phyloP scores from a whole-genome alignment of 2,888 invertebrate species.

The Liposcelis brunnea region DNA sequence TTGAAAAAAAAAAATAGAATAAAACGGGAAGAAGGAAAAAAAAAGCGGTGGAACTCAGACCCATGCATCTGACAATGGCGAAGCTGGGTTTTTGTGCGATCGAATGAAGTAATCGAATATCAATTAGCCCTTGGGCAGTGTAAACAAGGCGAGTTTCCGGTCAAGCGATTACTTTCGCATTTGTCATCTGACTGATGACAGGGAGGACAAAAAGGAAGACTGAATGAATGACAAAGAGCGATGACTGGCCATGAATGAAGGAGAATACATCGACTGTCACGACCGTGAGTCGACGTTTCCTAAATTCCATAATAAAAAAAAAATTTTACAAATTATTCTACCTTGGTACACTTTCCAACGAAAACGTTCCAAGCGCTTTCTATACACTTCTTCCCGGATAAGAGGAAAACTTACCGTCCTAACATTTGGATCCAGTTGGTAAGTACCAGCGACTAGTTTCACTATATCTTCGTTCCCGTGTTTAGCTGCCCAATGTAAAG shows the following conservation, averaged over 20 bases:
- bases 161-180: conserved; percentile 1
- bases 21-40: conserved; percentile 35
- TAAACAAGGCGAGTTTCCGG: not conserved
- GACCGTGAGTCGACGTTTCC: not conserved
- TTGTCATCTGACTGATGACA: conserved; percentile 5
- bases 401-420: conserved; percentile 49
- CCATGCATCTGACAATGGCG: too few species aligned
- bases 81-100: not conserved
- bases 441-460: conserved; percentile 78
- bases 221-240: too few species aligned
- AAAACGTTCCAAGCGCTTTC: too few species aligned
- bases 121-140: conserved; percentile 2
- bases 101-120: not conserved
- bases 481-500: conserved; percentile 93
- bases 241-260: too few species aligned
- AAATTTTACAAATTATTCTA: too few species aligned
- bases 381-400: too few species aligned
- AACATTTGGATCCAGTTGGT: conserved; percentile 67
- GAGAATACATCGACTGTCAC: not conserved
- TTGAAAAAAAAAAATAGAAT: conserved; percentile 21
- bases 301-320: conserved; percentile 1
- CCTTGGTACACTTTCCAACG: too few species aligned
- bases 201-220: conserved; percentile 1
- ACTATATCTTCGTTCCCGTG: conserved; percentile 81
- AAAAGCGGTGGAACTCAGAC: conserved; percentile 10